phyloP scores from a whole-genome alignment of 2,888 invertebrate species.

The Eudemis profundana region DNA sequence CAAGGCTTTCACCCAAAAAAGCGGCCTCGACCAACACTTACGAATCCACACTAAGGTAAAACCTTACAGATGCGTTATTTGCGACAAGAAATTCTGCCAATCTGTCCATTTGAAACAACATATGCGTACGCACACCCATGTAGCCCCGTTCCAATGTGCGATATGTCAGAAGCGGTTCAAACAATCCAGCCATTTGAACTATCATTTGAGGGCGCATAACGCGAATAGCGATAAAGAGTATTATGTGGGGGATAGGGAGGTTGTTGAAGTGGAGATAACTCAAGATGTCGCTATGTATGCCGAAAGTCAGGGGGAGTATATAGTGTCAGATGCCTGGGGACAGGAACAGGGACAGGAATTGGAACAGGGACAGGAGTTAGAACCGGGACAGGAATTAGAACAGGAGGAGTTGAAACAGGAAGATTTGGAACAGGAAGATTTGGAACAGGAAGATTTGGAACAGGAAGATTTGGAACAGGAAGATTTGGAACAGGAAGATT shows the following conservation, averaged over 20 bases:
- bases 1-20: constrained; percentile 79
- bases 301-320: constrained; percentile 3
- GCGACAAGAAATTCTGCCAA: constrained; percentile 74
- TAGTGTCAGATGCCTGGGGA: constrained; percentile 22
- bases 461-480: not conserved
- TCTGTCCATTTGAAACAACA: constrained; percentile 75
- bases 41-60: constrained; percentile 75
- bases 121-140: constrained; percentile 78
- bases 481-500: constrained; percentile 2
- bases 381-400: not conserved
- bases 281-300: constrained; percentile 26
- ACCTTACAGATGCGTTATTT: constrained; percentile 76
- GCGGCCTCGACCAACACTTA: constrained; percentile 76
- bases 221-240: constrained; percentile 61
- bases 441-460: not conserved
- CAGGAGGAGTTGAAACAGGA: not conserved
- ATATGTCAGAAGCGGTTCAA: constrained; percentile 73
- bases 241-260: constrained; percentile 25
- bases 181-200: constrained; percentile 77
- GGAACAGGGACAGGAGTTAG: constrained; percentile 2
- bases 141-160: constrained; percentile 75
- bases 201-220: constrained; percentile 73
- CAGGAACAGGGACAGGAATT: not conserved
- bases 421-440: not conserved
- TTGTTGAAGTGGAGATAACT: constrained; percentile 38